phyloP scores from a whole-genome alignment of 2,888 invertebrate genomes.

The Sphaerophoria rueppellii region DNA sequence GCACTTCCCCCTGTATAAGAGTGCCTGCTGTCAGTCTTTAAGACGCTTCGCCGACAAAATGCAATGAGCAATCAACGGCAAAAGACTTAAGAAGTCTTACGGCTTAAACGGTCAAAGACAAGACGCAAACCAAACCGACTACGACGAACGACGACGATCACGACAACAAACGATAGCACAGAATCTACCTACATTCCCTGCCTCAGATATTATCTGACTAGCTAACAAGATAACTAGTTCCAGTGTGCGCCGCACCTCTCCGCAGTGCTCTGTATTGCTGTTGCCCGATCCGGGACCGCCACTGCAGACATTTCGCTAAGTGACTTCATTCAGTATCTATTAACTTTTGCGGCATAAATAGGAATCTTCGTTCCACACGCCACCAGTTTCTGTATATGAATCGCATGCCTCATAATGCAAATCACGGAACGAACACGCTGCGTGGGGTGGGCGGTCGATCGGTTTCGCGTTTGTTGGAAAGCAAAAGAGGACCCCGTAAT shows the following conservation, averaged over 20 bases:
- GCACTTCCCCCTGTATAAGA: neutral
- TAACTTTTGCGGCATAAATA: slow-evolving; percentile 77
- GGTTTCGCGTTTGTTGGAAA: neutral
- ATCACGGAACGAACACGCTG: slow-evolving; percentile 36
- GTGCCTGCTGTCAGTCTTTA: slow-evolving; percentile 56
- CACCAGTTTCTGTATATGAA: neutral
- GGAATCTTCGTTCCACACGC: slow-evolving; percentile 42
- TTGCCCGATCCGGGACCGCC: slow-evolving; percentile 38
- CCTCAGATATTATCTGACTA: slow-evolving; percentile 45
- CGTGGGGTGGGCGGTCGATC: slow-evolving; percentile 12
- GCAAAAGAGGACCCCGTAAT: neutral
- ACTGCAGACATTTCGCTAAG: slow-evolving; percentile 78
- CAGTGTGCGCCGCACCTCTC: slow-evolving; percentile 62
- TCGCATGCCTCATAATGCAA: slow-evolving; percentile 43
- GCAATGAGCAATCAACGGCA: slow-evolving; percentile 72
- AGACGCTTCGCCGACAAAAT: slow-evolving; percentile 68
- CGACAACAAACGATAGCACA: slow-evolving; percentile 25
- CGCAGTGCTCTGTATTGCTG: slow-evolving; percentile 18
- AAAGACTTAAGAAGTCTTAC: slow-evolving; percentile 65
- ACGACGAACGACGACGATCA: slow-evolving; percentile 33
- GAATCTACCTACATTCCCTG: slow-evolving; percentile 39
- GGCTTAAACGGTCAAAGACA: slow-evolving; percentile 65
- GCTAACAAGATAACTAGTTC: slow-evolving; percentile 65
- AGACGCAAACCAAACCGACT: slow-evolving; percentile 31
- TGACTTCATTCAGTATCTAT: slow-evolving; percentile 82